Evolutionary conservation across 2,113 vertebrate genomes (phyloP).

Genomic region (Oryzias curvinotus): DNA sequence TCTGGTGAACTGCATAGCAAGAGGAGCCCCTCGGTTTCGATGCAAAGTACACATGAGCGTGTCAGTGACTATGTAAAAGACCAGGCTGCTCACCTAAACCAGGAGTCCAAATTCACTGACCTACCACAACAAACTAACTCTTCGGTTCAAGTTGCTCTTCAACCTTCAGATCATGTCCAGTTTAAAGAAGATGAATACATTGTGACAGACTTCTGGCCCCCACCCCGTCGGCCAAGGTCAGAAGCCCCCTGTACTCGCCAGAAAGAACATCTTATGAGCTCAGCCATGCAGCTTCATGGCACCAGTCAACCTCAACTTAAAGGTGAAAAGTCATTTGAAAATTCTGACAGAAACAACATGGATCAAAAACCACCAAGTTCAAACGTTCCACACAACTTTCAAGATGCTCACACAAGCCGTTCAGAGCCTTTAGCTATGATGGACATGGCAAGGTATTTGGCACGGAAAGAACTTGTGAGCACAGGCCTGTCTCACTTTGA

Average conservation of each 20-base stretch:
- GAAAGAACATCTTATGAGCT: too few species aligned
- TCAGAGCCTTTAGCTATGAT: constrained; percentile 1
- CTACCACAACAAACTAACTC: background rate
- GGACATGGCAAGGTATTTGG: constrained; percentile 7
- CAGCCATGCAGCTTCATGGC: background rate
- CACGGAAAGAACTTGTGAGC: constrained; percentile 4
- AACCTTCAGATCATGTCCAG: background rate
- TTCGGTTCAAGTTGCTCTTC: background rate
- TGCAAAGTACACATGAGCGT: background rate
- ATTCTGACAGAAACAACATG: background rate
- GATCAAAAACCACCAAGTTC: background rate
- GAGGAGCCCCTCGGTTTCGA: background rate
- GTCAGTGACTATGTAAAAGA: background rate
- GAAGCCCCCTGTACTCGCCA: too few species aligned
- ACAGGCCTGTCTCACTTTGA: constrained; percentile 7
- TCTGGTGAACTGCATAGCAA: background rate
- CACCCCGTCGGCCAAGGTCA: background rate
- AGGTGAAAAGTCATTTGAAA: background rate
- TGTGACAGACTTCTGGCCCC: background rate
- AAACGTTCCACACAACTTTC: background rate
- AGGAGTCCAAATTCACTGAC: background rate
- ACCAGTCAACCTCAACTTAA: background rate
- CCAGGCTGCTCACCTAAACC: background rate
- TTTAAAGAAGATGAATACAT: background rate
- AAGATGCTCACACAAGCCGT: background rate